A percentile compares a stretch with the other conserved stretches of the same genome.
phyloP scores from a whole-genome alignment of 2,113 vertebrate species.

The Benitochromis conjunctus region DNA sequence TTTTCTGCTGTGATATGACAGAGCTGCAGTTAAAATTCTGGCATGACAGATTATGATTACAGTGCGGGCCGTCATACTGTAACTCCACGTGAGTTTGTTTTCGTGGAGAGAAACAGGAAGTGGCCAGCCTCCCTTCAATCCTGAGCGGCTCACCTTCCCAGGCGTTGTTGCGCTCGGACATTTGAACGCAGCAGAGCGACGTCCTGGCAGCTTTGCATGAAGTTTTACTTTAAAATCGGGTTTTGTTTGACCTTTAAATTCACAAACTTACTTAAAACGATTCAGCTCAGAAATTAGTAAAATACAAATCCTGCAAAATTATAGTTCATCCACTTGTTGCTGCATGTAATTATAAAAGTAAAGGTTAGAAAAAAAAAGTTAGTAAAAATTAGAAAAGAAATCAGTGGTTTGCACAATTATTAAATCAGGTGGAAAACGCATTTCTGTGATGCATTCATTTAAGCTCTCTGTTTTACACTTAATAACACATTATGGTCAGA shows the following conservation, averaged over 20 bases:
- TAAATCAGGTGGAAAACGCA: background rate
- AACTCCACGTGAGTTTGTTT: constrained; percentile 77
- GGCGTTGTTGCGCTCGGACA: background rate
- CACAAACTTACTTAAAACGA: background rate
- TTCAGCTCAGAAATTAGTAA: background rate
- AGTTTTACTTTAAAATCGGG: background rate
- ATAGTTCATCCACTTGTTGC: background rate
- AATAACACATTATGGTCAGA: background rate
- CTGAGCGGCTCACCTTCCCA: background rate
- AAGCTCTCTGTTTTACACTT: background rate
- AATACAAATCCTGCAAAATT: background rate
- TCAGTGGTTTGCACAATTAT: background rate
- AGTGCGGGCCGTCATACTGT: constrained; percentile 15
- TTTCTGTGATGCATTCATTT: background rate
- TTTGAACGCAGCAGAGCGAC: background rate
- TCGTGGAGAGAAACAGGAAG: constrained; percentile 67
- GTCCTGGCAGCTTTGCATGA: background rate
- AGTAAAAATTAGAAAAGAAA: background rate
- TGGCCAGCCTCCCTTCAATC: constrained; percentile 15
- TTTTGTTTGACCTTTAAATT: background rate
- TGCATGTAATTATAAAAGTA: background rate
- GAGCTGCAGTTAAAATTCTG: background rate
- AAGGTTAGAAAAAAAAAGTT: background rate
- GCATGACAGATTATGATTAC: background rate
- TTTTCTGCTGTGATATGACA: background rate